These are phyloP conservation scores for Pseudeuparius sepicola DNA, from an alignment of 2,888 invertebrate genomes.

Conservation along the genomic window DNA sequence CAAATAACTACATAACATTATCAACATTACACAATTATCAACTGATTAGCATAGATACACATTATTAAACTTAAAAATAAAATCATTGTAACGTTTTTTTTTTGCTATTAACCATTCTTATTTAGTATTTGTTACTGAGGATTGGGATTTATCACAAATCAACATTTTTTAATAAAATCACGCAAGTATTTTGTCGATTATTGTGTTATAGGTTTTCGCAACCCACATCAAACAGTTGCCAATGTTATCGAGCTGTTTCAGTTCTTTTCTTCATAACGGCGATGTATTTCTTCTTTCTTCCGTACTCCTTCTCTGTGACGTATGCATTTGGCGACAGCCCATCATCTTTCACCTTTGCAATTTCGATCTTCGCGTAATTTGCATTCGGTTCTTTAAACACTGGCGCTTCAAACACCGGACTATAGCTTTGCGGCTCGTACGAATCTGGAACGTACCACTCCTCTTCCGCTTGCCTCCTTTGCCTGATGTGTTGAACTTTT, in stretches of 20 bases:
- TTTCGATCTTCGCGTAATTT: constrained; percentile 6
- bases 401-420: constrained; percentile 19
- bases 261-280: constrained; percentile 17
- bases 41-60: no score
- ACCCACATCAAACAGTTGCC: no score
- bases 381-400: constrained; percentile 24
- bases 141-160: no score
- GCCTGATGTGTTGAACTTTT: constrained; percentile 1
- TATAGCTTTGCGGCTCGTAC: constrained; percentile 22
- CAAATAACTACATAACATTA: no score
- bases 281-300: constrained; percentile 21
- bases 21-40: no score
- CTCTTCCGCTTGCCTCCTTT: constrained; percentile 13
- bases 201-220: no score
- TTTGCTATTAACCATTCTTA: no score
- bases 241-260: background rate
- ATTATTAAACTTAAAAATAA: no score
- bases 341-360: constrained; percentile 27
- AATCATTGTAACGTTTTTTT: no score
- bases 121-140: no score
- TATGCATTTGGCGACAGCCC: constrained; percentile 30
- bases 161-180: no score
- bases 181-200: no score
- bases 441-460: constrained; percentile 26
- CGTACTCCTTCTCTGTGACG: constrained; percentile 25